phyloP scores from a whole-genome alignment of 1,140 invertebrate genomes.

The Drosophila littoralis region DNA sequence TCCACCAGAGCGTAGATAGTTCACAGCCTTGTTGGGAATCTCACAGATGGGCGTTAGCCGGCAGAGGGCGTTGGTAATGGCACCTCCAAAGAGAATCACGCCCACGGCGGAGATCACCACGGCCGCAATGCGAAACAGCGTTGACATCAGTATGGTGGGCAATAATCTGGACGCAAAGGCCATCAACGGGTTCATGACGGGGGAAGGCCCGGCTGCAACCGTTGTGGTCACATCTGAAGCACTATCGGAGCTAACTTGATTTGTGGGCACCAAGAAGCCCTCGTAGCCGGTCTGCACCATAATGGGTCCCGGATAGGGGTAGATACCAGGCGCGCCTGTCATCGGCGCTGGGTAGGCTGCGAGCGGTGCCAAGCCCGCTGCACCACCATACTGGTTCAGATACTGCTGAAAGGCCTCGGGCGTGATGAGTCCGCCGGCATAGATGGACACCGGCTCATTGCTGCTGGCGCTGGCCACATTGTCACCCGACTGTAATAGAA shows the following conservation, averaged over 20 bases:
- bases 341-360: constrained; percentile 59
- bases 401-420: constrained; percentile 83
- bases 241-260: constrained; percentile 27
- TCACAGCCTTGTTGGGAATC: constrained; percentile 86
- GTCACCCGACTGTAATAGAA: constrained; percentile 41
- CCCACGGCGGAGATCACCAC: constrained; percentile 84
- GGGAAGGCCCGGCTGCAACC: constrained; percentile 21
- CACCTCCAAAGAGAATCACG: constrained; percentile 86
- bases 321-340: constrained; percentile 53
- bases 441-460: constrained; percentile 70
- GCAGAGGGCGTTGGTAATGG: constrained; percentile 87
- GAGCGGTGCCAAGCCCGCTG: constrained; percentile 56
- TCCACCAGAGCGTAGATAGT: constrained; percentile 74
- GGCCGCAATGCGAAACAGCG: constrained; percentile 74
- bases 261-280: constrained; percentile 72
- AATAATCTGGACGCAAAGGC: constrained; percentile 59
- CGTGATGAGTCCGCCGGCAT: constrained; percentile 64
- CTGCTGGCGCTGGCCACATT: constrained; percentile 61
- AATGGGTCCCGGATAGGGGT: constrained; percentile 68
- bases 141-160: constrained; percentile 64
- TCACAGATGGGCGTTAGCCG: constrained; percentile 88
- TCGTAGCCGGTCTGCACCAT: constrained; percentile 84
- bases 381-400: constrained; percentile 71
- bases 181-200: constrained; percentile 43
- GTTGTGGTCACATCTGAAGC: constrained; percentile 29